Evolutionary conservation across 1,140 invertebrate genomes (phyloP).

Genomic region (Drosophila serrata): DNA sequence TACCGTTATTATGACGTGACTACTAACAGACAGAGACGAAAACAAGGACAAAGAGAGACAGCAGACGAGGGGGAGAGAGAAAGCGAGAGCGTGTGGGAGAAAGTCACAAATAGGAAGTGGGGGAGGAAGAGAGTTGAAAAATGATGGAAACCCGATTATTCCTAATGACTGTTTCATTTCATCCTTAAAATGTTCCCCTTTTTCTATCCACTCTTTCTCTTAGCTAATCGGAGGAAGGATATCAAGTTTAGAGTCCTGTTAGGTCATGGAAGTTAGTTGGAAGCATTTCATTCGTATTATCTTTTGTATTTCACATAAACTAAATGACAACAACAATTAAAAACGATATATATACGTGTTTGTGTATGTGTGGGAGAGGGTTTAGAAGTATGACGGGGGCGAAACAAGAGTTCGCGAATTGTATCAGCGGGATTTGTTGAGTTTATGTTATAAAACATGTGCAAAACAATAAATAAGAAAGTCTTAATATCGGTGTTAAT

Average conservation of each 20-base stretch:
- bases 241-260: slow-evolving; percentile 6
- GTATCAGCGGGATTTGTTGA: slow-evolving; percentile 8
- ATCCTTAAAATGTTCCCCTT: background rate
- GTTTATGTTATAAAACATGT: slow-evolving; percentile 11
- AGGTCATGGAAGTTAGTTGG: slow-evolving; percentile 28
- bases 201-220: background rate
- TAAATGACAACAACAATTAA: slow-evolving; percentile 26
- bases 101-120: background rate
- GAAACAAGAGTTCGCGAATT: slow-evolving; percentile 27
- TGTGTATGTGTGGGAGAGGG: background rate
- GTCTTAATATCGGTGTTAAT: background rate
- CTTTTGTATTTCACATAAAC: slow-evolving; percentile 16
- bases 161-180: slow-evolving; percentile 1
- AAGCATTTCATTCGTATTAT: slow-evolving; percentile 15
- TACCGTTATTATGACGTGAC: slow-evolving; percentile 18
- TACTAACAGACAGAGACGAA: slow-evolving; percentile 33
- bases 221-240: slow-evolving; percentile 3
- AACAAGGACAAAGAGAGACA: slow-evolving; percentile 16
- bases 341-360: background rate
- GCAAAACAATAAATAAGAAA: slow-evolving; percentile 20
- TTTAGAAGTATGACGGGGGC: background rate
- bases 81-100: background rate
- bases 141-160: background rate
- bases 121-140: slow-evolving; percentile 3
- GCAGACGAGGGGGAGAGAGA: background rate